Percentiles rank a stretch among this genome's conserved stretches.
Evolutionary conservation across 2,888 invertebrate species (phyloP).

Genomic region (Myopa testacea): DNA sequence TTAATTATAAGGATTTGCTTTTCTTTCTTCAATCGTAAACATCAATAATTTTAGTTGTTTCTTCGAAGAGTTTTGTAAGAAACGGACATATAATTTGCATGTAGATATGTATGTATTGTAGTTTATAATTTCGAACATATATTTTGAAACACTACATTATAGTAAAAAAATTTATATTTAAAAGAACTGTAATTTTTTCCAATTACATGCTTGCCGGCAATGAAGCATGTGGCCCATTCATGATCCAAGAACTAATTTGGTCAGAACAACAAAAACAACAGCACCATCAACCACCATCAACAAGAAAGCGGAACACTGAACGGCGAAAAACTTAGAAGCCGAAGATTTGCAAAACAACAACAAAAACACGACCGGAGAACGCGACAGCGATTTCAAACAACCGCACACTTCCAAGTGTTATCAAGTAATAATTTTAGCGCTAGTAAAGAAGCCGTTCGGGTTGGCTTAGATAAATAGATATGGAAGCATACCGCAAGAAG

Average conservation of each 20-base stretch:
- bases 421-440: slow-evolving; percentile 53
- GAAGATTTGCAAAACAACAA: not conserved
- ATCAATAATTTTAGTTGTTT: too few species aligned
- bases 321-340: too few species aligned
- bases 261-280: not conserved
- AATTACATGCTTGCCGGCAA: too few species aligned
- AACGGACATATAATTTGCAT: not conserved
- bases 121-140: not conserved
- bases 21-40: too few species aligned
- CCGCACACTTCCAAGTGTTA: slow-evolving; percentile 57
- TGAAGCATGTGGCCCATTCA: too few species aligned
- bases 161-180: too few species aligned
- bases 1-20: too few species aligned
- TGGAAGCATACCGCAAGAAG: slow-evolving; percentile 10
- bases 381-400: slow-evolving; percentile 43
- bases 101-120: not conserved
- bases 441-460: not conserved
- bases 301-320: too few species aligned
- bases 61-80: not conserved
- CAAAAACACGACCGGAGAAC: not conserved
- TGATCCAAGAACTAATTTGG: not conserved
- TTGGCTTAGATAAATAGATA: not conserved
- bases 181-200: too few species aligned
- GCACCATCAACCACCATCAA: too few species aligned
- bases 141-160: too few species aligned